Evolutionary conservation across 2,888 invertebrate species (phyloP), one percentile per base, ranked within the genome.

Genomic region (Dicyrtoma fusca): DNA sequence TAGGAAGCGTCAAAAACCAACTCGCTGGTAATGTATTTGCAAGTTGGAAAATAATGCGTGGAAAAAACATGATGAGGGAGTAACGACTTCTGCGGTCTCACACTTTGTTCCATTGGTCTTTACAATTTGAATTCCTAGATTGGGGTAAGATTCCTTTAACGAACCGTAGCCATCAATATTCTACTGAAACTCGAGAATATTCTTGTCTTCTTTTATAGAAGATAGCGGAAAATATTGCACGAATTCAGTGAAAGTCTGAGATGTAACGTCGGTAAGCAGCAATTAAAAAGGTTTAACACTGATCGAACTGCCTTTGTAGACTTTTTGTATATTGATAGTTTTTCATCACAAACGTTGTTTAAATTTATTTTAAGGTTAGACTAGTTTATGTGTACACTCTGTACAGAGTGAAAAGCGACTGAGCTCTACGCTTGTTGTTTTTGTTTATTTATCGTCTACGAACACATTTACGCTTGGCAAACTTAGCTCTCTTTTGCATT

Each of bases 331-430:
- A 57, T n/a, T 1, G 57, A 5, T 5, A 25, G 25, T n/a, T n/a
- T 10, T 25, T 57, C 14, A 25, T 57, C 57, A n/a, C 21, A 57
- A 1, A 23, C n/a, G 10, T 23, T 25, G 10, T 23, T 23, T 8
- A 23, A 17, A 57, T 57, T 25, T 25, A 57, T 57, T n/a, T 23
- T 57, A n/a, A n/a, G n/a, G n/a, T n/a, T n/a, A n/a, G n/a, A n/a
- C n/a, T n/a, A n/a, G n/a, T n/a, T n/a, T n/a, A n/a, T n/a, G n/a
- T n/a, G n/a, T n/a, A n/a, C n/a, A n/a, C n/a, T n/a, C n/a, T n/a
- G n/a, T n/a, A n/a, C n/a, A n/a, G n/a, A n/a, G n/a, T n/a, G n/a
- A n/a, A n/a, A n/a, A n/a, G n/a, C n/a, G n/a, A n/a, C n/a, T n/a
- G n/a, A n/a, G n/a, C n/a, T n/a, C n/a, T n/a, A n/a, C n/a, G n/a